Base-by-base conservation (phyloP, 2,113 vertebrate genomes). In the Dascyllus trimaculatus region DNA sequence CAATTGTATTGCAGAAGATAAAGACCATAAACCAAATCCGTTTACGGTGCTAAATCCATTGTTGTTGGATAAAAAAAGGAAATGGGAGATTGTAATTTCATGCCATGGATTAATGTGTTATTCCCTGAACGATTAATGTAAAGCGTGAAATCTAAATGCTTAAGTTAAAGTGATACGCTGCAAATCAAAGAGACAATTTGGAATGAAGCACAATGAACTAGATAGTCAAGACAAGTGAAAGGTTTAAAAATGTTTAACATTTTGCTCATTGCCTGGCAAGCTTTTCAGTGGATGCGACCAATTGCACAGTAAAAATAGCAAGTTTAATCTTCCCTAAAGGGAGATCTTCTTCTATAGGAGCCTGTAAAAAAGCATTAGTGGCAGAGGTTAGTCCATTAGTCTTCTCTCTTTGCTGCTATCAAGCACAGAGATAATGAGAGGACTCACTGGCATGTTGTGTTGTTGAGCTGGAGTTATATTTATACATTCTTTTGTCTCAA, bases 71-170 rank as follows among this genome's bases (percentile, higher is more conserved):
- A 73, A 66, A 68, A 71, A 73, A 78, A 80, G 73, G 60, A 84
- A 90, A 90, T 74, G 25, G 81, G 81, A 92, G 90, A 92, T 90
- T 82, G 80, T 81, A 86, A 92, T 95, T 93, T 93, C 91, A 94
- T 92, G 93, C 85, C 59, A 70, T 15, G 88, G 87, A 94, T 94
- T 95, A 92, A 93, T 93, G 80, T 53, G 74, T 90, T 87, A 86
- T 93, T 91, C 87, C 80, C 78, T 70, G 68, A 69, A 68, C 64
- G 72, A 93, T 93, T 90, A 92, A 93, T 89, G 86, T 88, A 86
- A 93, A 92, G 92, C 85, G 59, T 90, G 85, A 93, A 88, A 92
- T 92, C 80, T 65, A 59, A 85, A 87, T 69, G 89, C 85, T 88
- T 88, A 81, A 89, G 88, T 87, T 82, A 87, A 91, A 92, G 65